Base-by-base conservation (phyloP, 2,888 invertebrate species). In the Lucinisca nassula region DNA sequence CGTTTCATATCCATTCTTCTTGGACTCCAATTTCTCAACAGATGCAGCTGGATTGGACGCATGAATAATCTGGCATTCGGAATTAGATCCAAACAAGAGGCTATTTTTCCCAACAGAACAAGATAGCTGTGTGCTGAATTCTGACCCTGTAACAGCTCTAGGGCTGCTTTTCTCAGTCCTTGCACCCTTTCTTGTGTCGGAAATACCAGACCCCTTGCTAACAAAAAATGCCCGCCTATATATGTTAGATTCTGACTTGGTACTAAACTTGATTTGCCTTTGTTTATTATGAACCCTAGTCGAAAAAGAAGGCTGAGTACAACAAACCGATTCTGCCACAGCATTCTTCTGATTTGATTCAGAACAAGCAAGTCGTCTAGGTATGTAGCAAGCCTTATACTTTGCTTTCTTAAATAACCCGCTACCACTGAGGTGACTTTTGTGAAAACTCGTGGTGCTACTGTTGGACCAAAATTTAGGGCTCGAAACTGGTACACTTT, bases 301-400 rank as follows among this genome's bases (percentile, higher is more conserved):
- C n/a, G n/a, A n/a, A n/a, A n/a, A n/a, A n/a, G n/a, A n/a, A n/a
- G n/a, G n/a, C n/a, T n/a, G n/a, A n/a, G n/a, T n/a, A n/a, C n/a
- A n/a, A n/a, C n/a, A n/a, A n/a, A n/a, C n/a, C n/a, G n/a, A n/a
- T n/a, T n/a, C n/a, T n/a, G n/a, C n/a, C n/a, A n/a, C n/a, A n/a
- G n/a, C n/a, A n/a, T n/a, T n/a, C n/a, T n/a, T n/a, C n/a, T n/a
- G n/a, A n/a, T n/a, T n/a, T n/a, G n/a, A n/a, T n/a, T n/a, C n/a
- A n/a, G n/a, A n/a, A n/a, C n/a, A n/a, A n/a, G n/a, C n/a, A n/a
- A n/a, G n/a, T n/a, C n/a, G n/a, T n/a, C n/a, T n/a, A n/a, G n/a
- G n/a, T n/a, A n/a, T 32, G 37, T 21, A 88, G 61, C 86, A 85
- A 86, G 70, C 86, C 82, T 82, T 90, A 84, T 21, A 88, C 70